A percentile compares a stretch with the other conserved stretches of the same genome.
Conservation (phyloP, 2,113 vertebrate genomes). For the Tragelaphus imberbis region DNA sequence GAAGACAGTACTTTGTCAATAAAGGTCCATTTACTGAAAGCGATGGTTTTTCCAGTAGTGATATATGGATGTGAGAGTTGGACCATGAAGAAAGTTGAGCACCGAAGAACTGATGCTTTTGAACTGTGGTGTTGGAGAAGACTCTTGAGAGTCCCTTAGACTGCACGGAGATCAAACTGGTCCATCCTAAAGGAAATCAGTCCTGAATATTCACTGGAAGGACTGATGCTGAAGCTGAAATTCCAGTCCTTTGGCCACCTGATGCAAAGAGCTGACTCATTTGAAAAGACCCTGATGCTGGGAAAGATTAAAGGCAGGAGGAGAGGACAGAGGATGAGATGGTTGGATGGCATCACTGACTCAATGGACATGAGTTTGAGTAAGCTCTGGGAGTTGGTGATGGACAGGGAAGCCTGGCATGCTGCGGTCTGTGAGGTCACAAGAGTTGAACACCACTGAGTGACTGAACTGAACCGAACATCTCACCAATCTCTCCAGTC, state of each 20-base stretch:
- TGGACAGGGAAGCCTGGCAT: not conserved
- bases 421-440: not conserved
- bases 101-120: not conserved
- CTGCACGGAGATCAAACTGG: not conserved
- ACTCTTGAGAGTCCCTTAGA: not conserved
- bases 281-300: not conserved
- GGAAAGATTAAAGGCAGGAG: not conserved
- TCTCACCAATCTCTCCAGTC: not conserved
- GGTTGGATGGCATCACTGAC: not conserved
- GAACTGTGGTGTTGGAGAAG: not conserved
- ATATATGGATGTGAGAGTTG: not conserved
- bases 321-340: not conserved
- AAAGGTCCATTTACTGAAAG: not conserved
- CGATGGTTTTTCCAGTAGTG: not conserved
- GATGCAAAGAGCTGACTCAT: not conserved
- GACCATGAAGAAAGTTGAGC: not conserved
- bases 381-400: not conserved
- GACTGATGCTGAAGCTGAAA: not conserved
- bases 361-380: not conserved
- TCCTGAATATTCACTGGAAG: not conserved
- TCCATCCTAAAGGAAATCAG: not conserved
- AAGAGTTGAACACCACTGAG: not conserved
- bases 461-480: not conserved
- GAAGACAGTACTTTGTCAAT: not conserved
- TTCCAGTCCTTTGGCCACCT: not conserved